Percentiles rank a stretch among this genome's conserved stretches.
These are phyloP conservation scores for Sanderia malayensis DNA, from an alignment of 30 jellyfish, hydroid and myxozoan genomes.

Conservation along the genomic window DNA sequence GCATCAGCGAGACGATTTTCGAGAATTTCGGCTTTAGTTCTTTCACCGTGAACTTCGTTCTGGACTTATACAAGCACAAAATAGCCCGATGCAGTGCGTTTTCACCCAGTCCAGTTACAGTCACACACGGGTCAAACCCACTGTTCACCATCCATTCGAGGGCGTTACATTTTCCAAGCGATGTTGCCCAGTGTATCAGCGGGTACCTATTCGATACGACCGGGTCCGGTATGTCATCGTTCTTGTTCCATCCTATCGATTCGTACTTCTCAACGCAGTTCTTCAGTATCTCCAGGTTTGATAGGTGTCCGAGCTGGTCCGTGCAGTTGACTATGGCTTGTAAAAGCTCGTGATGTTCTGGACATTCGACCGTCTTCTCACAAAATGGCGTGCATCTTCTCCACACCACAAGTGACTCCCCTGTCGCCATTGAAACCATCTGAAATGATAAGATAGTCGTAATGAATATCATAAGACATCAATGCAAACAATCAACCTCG, in stretches of 20 bases:
- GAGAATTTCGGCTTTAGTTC: constrained; percentile 88
- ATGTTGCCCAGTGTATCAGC: constrained; percentile 97
- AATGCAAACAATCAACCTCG: too few relatives aligned
- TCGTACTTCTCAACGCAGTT: constrained; percentile 83
- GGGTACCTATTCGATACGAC: constrained; percentile 81
- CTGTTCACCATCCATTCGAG: constrained; percentile 93
- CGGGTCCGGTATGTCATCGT: constrained; percentile 94
- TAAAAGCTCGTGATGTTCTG: constrained; percentile 92
- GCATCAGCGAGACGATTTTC: constrained; percentile 61
- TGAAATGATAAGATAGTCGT: constrained; percentile 5
- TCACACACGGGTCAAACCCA: constrained; percentile 79
- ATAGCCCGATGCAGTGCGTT: constrained; percentile 89
- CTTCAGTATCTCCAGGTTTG: constrained; percentile 84
- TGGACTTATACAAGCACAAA: constrained; percentile 75
- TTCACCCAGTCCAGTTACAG: constrained; percentile 87
- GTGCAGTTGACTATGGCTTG: constrained; percentile 97
- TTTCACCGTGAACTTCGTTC: constrained; percentile 86
- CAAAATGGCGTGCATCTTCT: constrained; percentile 97
- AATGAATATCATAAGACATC: too few relatives aligned
- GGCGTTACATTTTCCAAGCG: constrained; percentile 94
- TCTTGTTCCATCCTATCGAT: constrained; percentile 78
- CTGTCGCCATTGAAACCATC: constrained; percentile 79
- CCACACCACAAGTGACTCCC: constrained; percentile 85
- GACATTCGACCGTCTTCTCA: constrained; percentile 92
- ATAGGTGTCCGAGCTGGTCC: constrained; percentile 91